Evolutionary conservation across 2,797 vertebrate genomes (phyloP).

Genomic region (Echeneis naucrates): DNA sequence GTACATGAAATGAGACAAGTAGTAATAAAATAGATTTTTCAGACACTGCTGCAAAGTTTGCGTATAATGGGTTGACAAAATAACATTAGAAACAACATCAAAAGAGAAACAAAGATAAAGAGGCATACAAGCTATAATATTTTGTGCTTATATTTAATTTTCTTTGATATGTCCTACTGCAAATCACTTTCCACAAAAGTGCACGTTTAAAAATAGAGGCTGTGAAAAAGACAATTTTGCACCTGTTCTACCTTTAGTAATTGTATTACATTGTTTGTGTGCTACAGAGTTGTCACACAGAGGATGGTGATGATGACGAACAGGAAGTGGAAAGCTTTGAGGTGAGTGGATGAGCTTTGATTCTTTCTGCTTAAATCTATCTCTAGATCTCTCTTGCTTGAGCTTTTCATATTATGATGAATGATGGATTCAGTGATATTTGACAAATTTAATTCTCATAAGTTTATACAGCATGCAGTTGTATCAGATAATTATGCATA

Average conservation of each 20-base stretch:
- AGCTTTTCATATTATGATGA: neutral
- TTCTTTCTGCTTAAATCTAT: neutral
- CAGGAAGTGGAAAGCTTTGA: slow-evolving; percentile 95
- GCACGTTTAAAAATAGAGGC: neutral
- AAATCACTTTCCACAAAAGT: slow-evolving; percentile 2
- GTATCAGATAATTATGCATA: neutral
- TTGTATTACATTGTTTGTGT: slow-evolving; percentile 16
- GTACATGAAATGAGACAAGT: neutral
- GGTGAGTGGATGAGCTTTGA: slow-evolving; percentile 80
- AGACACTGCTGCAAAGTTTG: neutral
- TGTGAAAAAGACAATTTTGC: neutral
- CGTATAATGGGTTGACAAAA: neutral
- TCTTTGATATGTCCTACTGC: slow-evolving; percentile 2
- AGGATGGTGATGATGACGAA: slow-evolving; percentile 82
- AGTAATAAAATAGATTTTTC: neutral
- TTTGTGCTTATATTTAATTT: neutral
- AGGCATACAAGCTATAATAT: neutral
- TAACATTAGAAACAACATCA: no score
- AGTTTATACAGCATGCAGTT: neutral
- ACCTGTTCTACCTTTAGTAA: slow-evolving; percentile 1
- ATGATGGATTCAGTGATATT: neutral
- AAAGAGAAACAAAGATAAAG: no score
- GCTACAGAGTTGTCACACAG: slow-evolving; percentile 91
- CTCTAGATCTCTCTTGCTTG: no score
- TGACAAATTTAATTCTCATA: neutral